Percentiles rank a stretch among this genome's conserved stretches.
Evolutionary conservation across 2,113 vertebrate genomes (phyloP).

Genomic region (Tachuris rubrigastra): DNA sequence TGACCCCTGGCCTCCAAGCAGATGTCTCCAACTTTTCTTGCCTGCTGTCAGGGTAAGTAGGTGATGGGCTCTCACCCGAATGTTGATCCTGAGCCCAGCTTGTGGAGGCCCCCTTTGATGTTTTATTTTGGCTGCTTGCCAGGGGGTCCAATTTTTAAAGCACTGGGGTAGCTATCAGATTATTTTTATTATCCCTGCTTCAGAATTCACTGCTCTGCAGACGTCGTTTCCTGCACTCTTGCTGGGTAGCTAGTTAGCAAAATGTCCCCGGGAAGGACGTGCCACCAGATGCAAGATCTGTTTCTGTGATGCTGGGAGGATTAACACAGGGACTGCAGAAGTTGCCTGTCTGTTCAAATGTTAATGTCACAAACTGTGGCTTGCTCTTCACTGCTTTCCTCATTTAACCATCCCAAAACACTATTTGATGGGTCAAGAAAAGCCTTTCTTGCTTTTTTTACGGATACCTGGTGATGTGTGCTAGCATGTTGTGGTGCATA

Average conservation of each 20-base stretch:
- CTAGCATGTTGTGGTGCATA: background rate
- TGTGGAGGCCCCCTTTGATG: constrained; percentile 41
- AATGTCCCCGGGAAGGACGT: background rate
- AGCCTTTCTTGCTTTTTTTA: background rate
- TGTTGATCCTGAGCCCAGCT: constrained; percentile 17
- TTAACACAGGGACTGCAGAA: background rate
- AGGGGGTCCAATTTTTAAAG: constrained; percentile 32
- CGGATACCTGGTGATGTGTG: background rate
- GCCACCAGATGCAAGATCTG: background rate
- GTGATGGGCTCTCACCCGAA: constrained; percentile 9
- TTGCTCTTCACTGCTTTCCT: background rate
- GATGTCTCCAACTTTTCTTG: constrained; percentile 65
- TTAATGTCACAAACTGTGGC: background rate
- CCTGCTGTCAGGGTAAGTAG: constrained; percentile 52
- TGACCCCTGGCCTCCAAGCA: constrained; percentile 51
- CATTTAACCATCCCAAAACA: background rate
- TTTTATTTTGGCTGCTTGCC: constrained; percentile 40
- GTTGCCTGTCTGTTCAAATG: background rate
- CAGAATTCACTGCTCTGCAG: background rate
- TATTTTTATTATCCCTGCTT: constrained; percentile 32
- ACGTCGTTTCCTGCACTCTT: background rate
- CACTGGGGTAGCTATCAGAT: background rate
- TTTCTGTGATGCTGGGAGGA: background rate
- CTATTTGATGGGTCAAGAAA: background rate
- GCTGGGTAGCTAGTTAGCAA: background rate